Conservation (phyloP, 2,113 vertebrate species). For the Chrysochloris asiatica region DNA sequence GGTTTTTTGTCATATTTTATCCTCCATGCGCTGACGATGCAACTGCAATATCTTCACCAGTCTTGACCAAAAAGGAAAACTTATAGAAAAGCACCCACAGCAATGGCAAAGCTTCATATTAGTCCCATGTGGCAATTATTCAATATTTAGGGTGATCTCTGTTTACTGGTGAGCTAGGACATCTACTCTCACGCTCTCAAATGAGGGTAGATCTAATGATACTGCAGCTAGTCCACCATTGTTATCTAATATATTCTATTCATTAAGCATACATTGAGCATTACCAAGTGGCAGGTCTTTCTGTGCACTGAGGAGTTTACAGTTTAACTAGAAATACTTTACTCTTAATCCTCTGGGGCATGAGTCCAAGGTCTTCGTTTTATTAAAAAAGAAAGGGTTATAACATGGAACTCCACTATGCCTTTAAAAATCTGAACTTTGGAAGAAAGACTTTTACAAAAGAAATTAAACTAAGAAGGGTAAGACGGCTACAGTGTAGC, state of each 20-base stretch:
- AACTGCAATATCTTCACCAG: neutral
- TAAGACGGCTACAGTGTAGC: neutral
- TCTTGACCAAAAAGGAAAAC: neutral
- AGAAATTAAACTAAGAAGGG: constrained; percentile 55
- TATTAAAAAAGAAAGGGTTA: constrained; percentile 27
- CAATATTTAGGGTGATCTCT: neutral
- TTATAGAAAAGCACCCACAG: neutral
- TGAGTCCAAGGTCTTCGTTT: neutral
- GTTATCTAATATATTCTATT: neutral
- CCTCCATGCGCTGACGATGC: neutral
- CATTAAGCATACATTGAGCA: neutral
- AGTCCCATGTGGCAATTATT: neutral
- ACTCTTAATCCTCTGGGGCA: neutral
- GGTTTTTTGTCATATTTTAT: constrained; percentile 17
- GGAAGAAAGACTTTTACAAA: constrained; percentile 5
- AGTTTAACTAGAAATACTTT: constrained; percentile 34
- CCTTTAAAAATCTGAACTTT: constrained; percentile 53
- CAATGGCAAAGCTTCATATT: neutral
- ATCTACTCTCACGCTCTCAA: neutral
- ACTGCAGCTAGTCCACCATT: neutral
- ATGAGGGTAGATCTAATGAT: neutral
- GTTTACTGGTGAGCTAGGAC: neutral
- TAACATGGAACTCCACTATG: neutral
- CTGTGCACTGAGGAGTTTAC: neutral
- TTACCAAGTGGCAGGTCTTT: neutral